phyloP scores from a whole-genome alignment of 2,888 invertebrate genomes.

The Drosophila mettleri region DNA sequence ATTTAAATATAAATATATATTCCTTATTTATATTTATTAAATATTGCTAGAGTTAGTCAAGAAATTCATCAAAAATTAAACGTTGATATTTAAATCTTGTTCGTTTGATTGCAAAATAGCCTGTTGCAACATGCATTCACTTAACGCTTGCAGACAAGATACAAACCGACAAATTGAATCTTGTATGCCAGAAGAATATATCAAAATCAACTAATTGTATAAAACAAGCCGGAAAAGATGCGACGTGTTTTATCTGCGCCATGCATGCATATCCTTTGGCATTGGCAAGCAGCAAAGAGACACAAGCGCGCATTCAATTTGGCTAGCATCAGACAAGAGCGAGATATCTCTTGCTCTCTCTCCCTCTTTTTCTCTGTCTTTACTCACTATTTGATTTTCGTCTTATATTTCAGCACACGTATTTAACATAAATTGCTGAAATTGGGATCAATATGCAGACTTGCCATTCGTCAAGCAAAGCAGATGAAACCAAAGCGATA shows the following conservation, averaged over 20 bases:
- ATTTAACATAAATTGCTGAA: slow-evolving; percentile 64
- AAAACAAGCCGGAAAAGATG: background rate
- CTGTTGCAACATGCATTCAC: no score
- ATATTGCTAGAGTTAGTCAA: no score
- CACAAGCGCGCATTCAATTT: background rate
- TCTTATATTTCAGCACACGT: slow-evolving; percentile 52
- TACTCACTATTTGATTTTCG: slow-evolving; percentile 19
- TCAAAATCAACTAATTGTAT: slow-evolving; percentile 10
- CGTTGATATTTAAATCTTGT: no score
- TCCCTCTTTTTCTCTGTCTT: no score
- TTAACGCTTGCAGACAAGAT: no score
- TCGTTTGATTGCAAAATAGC: no score
- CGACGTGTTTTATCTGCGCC: slow-evolving; percentile 21
- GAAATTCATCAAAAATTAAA: no score
- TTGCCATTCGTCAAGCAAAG: slow-evolving; percentile 51
- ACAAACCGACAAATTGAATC: slow-evolving; percentile 39
- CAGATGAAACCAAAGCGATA: slow-evolving; percentile 22
- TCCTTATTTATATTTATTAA: no score
- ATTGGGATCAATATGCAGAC: slow-evolving; percentile 44
- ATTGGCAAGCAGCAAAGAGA: background rate
- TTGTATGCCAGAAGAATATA: background rate
- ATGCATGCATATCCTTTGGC: background rate
- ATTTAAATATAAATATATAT: no score
- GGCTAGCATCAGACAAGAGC: background rate
- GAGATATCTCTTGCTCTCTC: background rate